These are phyloP conservation scores for Ligdia adustata DNA, from an alignment of 2,888 invertebrate species.

Conservation along the genomic window DNA sequence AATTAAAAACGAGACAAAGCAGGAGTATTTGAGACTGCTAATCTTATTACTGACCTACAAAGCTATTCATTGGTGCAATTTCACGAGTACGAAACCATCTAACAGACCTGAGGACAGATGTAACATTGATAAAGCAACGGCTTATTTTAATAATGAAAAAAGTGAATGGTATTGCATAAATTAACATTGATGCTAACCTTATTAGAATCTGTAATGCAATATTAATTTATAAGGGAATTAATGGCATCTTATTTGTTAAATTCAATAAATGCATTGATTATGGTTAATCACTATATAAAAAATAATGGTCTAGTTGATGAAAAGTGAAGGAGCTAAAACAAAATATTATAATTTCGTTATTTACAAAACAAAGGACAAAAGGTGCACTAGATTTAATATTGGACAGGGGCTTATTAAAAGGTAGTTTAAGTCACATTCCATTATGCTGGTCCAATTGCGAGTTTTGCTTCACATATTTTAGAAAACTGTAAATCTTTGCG, in stretches of 20 bases:
- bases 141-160: conserved; percentile 13
- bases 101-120: conserved; percentile 77
- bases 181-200: conserved; percentile 1
- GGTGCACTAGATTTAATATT: no score
- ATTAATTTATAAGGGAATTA: background rate
- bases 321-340: no score
- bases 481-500: no score
- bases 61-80: conserved; percentile 75
- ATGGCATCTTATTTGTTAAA: background rate
- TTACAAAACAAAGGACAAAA: no score
- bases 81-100: conserved; percentile 77
- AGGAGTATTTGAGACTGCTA: conserved; percentile 53
- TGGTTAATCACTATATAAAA: no score
- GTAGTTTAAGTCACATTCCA: no score
- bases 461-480: no score
- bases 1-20: conserved; percentile 17
- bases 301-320: no score
- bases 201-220: conserved; percentile 1
- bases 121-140: conserved; percentile 33
- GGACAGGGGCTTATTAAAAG: no score
- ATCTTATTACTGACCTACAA: conserved; percentile 78
- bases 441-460: no score
- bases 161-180: conserved; percentile 7
- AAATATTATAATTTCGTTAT: no score
- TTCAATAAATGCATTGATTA: no score